These are phyloP conservation scores for Sakesphorus luctuosus DNA, from an alignment of 2,113 vertebrate species.

Conservation along the genomic window DNA sequence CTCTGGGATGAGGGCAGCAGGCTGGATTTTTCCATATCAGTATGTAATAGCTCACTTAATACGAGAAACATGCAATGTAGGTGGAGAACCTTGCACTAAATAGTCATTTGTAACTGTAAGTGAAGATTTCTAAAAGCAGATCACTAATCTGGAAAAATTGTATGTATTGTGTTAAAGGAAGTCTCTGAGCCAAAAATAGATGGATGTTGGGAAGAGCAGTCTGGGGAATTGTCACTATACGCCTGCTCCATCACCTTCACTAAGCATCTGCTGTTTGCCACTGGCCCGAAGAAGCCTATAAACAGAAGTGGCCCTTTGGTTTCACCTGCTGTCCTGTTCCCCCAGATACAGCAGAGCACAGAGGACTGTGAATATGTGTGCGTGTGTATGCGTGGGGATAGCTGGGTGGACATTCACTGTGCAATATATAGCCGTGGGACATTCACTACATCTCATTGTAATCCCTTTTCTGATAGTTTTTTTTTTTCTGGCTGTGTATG, in stretches of 20 bases:
- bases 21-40: neutral
- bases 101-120: conserved; percentile 43
- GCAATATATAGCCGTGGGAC: neutral
- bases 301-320: neutral
- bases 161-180: conserved; percentile 61
- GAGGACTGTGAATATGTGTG: accelerated
- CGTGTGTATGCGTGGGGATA: neutral
- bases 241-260: neutral
- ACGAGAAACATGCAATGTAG: neutral
- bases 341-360: neutral
- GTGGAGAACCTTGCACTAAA: neutral
- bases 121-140: conserved; percentile 19
- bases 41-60: neutral
- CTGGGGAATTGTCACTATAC: neutral
- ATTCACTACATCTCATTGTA: neutral
- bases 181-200: neutral
- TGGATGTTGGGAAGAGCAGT: neutral
- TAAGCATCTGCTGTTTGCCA: conserved; percentile 17
- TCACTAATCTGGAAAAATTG: conserved; percentile 11
- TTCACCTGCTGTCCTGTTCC: neutral
- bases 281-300: neutral
- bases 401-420: neutral
- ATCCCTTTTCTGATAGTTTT: neutral
- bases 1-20: neutral
- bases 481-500: neutral